A percentile compares a stretch with the other conserved stretches of the same genome.
These are phyloP conservation scores for Pseudorasbora parva DNA, from an alignment of 2,113 vertebrate genomes.

Conservation along the genomic window DNA sequence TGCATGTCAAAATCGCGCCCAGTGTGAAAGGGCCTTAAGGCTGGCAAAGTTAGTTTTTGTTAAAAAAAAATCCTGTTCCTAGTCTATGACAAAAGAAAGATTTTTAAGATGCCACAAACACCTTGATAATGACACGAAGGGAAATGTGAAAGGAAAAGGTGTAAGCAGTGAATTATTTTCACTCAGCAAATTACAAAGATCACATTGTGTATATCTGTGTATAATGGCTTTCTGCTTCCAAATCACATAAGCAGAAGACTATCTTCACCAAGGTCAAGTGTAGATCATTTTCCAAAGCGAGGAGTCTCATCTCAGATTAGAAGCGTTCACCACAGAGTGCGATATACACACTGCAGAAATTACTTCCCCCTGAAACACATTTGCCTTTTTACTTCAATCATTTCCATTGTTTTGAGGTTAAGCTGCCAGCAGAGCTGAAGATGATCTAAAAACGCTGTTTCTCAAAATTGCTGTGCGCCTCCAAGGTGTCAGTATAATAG, in stretches of 20 bases:
- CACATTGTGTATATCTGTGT: neutral
- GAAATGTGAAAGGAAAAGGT: neutral
- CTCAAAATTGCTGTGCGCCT: constrained; percentile 17
- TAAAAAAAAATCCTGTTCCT: neutral
- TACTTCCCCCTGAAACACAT: constrained; percentile 1
- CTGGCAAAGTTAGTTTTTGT: neutral
- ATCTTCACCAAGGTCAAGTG: constrained; percentile 32
- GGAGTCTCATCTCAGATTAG: constrained; percentile 5
- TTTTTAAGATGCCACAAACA: neutral
- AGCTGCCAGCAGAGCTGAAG: neutral
- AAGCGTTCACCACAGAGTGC: neutral
- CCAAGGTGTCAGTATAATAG: constrained; percentile 31
- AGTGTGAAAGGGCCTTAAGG: too few species aligned
- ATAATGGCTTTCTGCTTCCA: neutral
- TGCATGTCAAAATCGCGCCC: too few species aligned
- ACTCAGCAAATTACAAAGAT: constrained; percentile 22
- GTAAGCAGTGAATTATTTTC: constrained; percentile 5
- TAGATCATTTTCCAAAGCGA: neutral
- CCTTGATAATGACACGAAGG: neutral
- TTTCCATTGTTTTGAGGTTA: constrained; percentile 3
- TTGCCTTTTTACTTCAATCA: constrained; percentile 9
- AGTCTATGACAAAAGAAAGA: neutral
- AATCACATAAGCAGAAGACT: neutral
- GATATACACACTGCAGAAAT: neutral
- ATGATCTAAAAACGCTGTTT: neutral